Evolutionary conservation across 1,140 invertebrate genomes (phyloP).

Genomic region (Heliconius himera): DNA sequence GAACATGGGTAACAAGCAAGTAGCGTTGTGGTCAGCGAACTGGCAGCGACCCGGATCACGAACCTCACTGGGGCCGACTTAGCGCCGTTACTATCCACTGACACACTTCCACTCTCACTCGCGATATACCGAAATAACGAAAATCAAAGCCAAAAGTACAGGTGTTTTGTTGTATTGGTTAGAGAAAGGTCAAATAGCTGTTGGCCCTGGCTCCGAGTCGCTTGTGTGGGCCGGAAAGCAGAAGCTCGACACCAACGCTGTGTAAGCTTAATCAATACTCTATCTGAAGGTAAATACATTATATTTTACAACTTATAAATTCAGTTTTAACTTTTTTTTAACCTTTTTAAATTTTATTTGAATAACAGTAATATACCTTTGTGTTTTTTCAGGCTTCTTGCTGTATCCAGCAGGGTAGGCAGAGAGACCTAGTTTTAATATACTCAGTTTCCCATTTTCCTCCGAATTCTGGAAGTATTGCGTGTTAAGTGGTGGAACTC

Average conservation of each 20-base stretch:
- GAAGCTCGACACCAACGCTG: not conserved
- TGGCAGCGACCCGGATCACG: conserved; percentile 66
- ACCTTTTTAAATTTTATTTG: no score
- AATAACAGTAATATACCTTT: not conserved
- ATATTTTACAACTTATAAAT: not conserved
- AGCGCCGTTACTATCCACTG: conserved; percentile 59
- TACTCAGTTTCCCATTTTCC: no score
- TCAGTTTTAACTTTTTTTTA: not conserved
- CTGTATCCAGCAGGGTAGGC: no score
- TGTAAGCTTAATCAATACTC: not conserved
- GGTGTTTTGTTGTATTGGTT: conserved; percentile 17
- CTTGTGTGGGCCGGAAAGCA: conserved; percentile 7
- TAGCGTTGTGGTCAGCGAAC: conserved; percentile 55
- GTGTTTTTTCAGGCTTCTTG: no score
- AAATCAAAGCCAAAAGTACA: conserved; percentile 11
- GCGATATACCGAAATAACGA: conserved; percentile 52
- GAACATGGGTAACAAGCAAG: conserved; percentile 22
- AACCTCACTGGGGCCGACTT: conserved; percentile 46
- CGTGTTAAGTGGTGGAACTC: no score
- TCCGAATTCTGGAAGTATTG: no score
- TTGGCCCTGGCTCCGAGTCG: not conserved
- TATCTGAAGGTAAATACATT: not conserved
- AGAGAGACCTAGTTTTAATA: no score
- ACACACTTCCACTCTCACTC: conserved; percentile 63
- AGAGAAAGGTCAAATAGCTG: conserved; percentile 1